A percentile compares a stretch with the other conserved stretches of the same genome.
These are phyloP conservation scores for Puma concolor DNA, from an alignment of 2,113 vertebrate genomes.

Conservation along the genomic window DNA sequence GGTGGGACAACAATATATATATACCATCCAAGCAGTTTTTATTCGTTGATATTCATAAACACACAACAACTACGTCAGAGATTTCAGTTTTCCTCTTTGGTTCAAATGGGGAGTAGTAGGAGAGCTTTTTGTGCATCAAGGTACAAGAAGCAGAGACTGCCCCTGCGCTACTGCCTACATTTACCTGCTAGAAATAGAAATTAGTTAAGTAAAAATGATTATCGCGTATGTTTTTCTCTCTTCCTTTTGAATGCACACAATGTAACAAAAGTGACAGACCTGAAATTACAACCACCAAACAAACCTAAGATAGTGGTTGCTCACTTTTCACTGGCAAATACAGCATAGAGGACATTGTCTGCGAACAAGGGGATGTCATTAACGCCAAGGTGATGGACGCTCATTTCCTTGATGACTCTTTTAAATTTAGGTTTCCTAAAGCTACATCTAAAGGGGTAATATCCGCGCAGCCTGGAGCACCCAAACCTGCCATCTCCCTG, in stretches of 20 bases:
- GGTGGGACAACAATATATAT: not conserved
- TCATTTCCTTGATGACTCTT: constrained; percentile 97
- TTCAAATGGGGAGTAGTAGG: constrained; percentile 97
- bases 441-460: constrained; percentile 99
- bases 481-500: constrained; percentile 96
- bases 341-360: constrained; percentile 99
- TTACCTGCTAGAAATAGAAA: constrained; percentile 96
- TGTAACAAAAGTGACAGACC: constrained; percentile 99
- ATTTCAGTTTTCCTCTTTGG: constrained; percentile 94
- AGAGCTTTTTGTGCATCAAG: constrained; percentile 94
- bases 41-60: constrained; percentile 99
- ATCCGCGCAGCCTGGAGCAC: constrained; percentile 99
- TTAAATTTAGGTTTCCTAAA: constrained; percentile 98
- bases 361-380: constrained; percentile 94
- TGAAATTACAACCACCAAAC: constrained; percentile 99
- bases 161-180: constrained; percentile 94
- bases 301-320: constrained; percentile 93
- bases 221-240: constrained; percentile 94
- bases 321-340: constrained; percentile 99
- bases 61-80: constrained; percentile 99
- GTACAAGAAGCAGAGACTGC: constrained; percentile 91
- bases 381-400: constrained; percentile 99
- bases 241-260: constrained; percentile 98
- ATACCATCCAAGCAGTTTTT: constrained; percentile 98
- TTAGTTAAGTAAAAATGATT: constrained; percentile 98